These are phyloP conservation scores for Prunella himalayana DNA, from an alignment of 2,113 vertebrate species.

Conservation along the genomic window DNA sequence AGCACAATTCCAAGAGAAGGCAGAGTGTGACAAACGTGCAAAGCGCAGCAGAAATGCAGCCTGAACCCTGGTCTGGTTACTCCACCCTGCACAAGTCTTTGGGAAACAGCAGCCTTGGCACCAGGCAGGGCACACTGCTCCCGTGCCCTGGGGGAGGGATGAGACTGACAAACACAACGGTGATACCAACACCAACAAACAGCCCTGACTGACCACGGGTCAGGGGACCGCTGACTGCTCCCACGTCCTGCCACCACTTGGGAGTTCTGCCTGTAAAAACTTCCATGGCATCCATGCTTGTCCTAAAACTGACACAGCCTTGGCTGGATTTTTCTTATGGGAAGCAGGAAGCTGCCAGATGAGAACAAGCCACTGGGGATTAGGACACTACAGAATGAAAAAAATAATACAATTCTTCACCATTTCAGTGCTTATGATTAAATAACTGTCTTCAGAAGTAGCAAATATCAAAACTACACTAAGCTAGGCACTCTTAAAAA, in stretches of 20 bases:
- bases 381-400: neutral
- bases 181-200: neutral
- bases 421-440: neutral
- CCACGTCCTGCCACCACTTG: neutral
- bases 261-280: conserved; percentile 15
- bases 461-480: neutral
- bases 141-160: neutral
- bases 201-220: neutral
- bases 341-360: conserved; percentile 24
- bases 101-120: neutral
- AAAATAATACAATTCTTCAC: neutral
- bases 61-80: neutral
- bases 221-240: neutral
- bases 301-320: neutral
- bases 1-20: neutral
- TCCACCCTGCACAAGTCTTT: accelerated
- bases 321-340: neutral
- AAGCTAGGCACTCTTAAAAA: neutral
- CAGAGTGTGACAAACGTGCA: neutral
- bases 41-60: neutral
- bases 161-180: neutral
- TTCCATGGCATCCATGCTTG: neutral
- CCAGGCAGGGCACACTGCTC: neutral
- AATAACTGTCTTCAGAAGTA: neutral
- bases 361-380: neutral